Base-by-base conservation (phyloP, 1,140 invertebrate genomes). In the Drosophila nigromelanica region DNA sequence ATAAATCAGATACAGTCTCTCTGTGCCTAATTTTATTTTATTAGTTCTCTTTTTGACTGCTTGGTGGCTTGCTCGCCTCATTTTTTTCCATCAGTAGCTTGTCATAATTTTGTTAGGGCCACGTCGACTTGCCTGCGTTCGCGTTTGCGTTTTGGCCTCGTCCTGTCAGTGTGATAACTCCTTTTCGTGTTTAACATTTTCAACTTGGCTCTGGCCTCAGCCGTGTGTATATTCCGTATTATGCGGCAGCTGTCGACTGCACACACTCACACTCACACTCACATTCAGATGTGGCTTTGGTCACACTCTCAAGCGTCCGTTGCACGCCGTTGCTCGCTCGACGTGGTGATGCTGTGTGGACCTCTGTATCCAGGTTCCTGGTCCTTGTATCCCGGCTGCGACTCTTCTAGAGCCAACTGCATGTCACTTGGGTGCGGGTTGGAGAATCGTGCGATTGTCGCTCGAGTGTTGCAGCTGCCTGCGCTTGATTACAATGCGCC, bases 161-260 rank as follows among this genome's bases (percentile, higher is more conserved):
- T 70, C 67, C 78, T 87, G 82, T 87, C 82, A 87, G 82, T 61
- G 68, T 87, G 82, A 87, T 87, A 87, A 87, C 82, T 87, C 82
- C 82, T 87, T 87, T 87, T 87, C 78, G 82, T 87, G 82, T 87
- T 87, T 58, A 87, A 87, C 82, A 87, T 87, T 87, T 87, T 87
- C 79, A 87, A 56, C 78, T 79, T 67, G 78, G 75, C 81, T 75
- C 56, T 58, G 60, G 80, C 66, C 58, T 48, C 18, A 54, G 54
- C 60, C 47, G 78, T 40, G 66, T 48, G 51, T 72, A 73, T 64
- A 51, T 60, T 75, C 74, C 68, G 82, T 74, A 85, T 79, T 85
- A 85, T 85, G 80, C 81, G 79, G 77, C 80, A 78, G 75, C 71
- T 86, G 82, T 87, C 78, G 71, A 72, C 82, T 66, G 68, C 35